Evolutionary conservation across 1,140 invertebrate species (phyloP).

Genomic region (Lordiphosa clarofinis): DNA sequence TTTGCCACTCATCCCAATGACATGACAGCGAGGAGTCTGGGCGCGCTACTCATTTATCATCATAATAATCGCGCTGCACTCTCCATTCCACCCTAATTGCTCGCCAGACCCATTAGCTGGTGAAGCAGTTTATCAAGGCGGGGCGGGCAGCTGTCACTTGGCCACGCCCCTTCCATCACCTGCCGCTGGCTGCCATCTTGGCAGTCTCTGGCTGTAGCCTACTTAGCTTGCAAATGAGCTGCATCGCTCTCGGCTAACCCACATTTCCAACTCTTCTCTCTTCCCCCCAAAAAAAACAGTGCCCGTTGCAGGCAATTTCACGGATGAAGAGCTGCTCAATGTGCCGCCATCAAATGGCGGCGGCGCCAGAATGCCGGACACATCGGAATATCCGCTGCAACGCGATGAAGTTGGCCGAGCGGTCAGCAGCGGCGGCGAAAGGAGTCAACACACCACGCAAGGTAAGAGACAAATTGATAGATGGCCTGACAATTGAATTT

Average conservation of each 20-base stretch:
- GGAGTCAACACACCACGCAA: slow-evolving; percentile 68
- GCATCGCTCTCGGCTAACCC: slow-evolving; percentile 28
- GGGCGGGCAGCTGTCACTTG: slow-evolving; percentile 40
- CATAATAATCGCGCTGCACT: slow-evolving; percentile 52
- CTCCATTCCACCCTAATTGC: slow-evolving; percentile 43
- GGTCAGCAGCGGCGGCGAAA: slow-evolving; percentile 53
- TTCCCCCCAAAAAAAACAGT: slow-evolving; percentile 79
- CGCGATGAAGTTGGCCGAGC: slow-evolving; percentile 84
- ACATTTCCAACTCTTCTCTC: slow-evolving; percentile 24
- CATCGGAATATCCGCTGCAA: slow-evolving; percentile 84
- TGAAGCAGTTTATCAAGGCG: slow-evolving; percentile 53
- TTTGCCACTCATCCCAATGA: not conserved
- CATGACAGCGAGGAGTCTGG: slow-evolving; percentile 10
- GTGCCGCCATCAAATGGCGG: slow-evolving; percentile 43
- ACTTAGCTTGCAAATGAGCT: slow-evolving; percentile 31
- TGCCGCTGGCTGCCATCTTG: slow-evolving; percentile 7
- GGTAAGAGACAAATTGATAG: slow-evolving; percentile 42
- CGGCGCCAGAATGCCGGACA: slow-evolving; percentile 78
- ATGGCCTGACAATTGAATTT: too few species aligned
- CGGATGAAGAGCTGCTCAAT: slow-evolving; percentile 82
- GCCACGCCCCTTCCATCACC: slow-evolving; percentile 3
- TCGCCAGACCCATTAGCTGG: slow-evolving; percentile 51
- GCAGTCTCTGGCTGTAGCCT: slow-evolving; percentile 21
- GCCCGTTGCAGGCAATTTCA: slow-evolving; percentile 85
- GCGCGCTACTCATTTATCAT: slow-evolving; percentile 56